Conservation (phyloP, 2,888 invertebrate genomes). For the Agrotis clavis region DNA sequence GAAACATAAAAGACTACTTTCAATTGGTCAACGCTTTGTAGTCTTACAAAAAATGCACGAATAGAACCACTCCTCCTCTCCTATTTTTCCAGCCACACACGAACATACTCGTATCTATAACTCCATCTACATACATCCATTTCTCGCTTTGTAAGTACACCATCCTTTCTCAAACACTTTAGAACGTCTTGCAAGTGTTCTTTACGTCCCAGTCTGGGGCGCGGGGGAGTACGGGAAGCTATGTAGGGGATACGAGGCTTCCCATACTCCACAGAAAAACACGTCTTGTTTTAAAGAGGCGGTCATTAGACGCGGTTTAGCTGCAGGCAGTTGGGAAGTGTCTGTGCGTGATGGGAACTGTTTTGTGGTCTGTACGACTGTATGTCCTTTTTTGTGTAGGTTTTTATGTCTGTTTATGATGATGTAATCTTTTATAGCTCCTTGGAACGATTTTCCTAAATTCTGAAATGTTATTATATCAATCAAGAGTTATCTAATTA, state of each 20-base stretch:
- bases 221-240: conserved; percentile 28
- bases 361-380: conserved; percentile 32
- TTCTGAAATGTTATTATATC: neutral
- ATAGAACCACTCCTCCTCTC: neutral
- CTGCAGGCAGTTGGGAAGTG: conserved; percentile 52
- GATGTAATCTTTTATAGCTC: no score
- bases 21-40: neutral
- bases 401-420: conserved; percentile 19
- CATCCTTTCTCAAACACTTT: conserved; percentile 50
- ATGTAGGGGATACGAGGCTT: neutral
- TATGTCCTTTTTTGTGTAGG: conserved; percentile 32
- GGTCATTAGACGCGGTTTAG: conserved; percentile 64
- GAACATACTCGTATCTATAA: conserved; percentile 3
- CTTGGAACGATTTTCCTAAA: no score
- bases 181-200: conserved; percentile 60
- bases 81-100: neutral
- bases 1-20: no score
- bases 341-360: conserved; percentile 46
- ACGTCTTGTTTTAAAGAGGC: conserved; percentile 54
- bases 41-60: no score
- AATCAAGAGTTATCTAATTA: neutral
- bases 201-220: conserved; percentile 52
- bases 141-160: conserved; percentile 19
- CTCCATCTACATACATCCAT: conserved; percentile 6
- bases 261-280: conserved; percentile 34